A percentile compares a stretch with the other conserved stretches of the same genome.
These are phyloP conservation scores for Cirrhinus mrigala DNA, from an alignment of 2,797 vertebrate genomes.

Conservation along the genomic window DNA sequence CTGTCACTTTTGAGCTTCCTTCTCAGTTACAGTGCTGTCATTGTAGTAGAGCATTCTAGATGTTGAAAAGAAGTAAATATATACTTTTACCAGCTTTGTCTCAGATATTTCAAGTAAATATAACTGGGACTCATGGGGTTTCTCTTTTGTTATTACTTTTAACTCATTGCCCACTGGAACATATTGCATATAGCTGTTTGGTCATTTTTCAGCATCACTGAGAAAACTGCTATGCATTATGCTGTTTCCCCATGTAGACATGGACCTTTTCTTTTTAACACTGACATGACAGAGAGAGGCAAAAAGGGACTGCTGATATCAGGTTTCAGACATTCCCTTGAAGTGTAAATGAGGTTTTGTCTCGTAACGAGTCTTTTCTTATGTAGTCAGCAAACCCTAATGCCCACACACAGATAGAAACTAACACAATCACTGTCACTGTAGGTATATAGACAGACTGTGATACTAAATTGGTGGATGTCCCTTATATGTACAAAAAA, in stretches of 20 bases:
- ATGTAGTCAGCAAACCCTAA: slow-evolving; percentile 77
- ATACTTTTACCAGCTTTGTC: background rate
- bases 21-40: background rate
- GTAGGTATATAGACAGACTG: background rate
- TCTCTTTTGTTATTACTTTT: background rate
- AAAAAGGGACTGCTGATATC: slow-evolving; percentile 79
- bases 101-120: background rate
- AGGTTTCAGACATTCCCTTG: slow-evolving; percentile 79
- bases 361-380: slow-evolving; percentile 75
- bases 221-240: background rate
- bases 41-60: background rate
- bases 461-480: background rate
- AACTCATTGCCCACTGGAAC: background rate
- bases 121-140: background rate
- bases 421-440: slow-evolving; percentile 1
- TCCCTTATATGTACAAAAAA: background rate
- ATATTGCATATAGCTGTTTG: background rate
- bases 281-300: background rate
- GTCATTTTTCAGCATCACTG: background rate
- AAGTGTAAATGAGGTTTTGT: slow-evolving; percentile 80
- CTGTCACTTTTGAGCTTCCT: background rate
- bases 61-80: background rate
- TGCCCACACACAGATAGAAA: slow-evolving; percentile 26
- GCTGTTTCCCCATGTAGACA: background rate
- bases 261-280: background rate